These are phyloP conservation scores for Amblyjoppa fuscipennis DNA, from an alignment of 2,888 invertebrate species.

Conservation along the genomic window DNA sequence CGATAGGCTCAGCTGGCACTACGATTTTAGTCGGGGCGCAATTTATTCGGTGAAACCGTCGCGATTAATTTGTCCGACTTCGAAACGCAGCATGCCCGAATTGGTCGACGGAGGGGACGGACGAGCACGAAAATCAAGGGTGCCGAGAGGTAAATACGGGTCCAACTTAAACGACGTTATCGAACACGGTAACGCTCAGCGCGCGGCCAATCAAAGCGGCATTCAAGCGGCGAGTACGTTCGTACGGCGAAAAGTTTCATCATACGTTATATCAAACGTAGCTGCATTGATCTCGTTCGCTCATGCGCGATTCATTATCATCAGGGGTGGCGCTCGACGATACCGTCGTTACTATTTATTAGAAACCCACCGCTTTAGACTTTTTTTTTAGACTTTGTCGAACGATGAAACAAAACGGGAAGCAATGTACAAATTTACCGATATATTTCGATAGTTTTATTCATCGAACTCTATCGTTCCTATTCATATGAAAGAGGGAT, in stretches of 20 bases:
- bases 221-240: conserved; percentile 59
- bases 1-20: not conserved
- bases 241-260: conserved; percentile 50
- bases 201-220: conserved; percentile 65
- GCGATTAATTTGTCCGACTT: not conserved
- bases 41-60: not conserved
- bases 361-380: too few relatives aligned
- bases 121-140: conserved; percentile 61
- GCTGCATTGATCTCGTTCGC: not conserved
- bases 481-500: too few relatives aligned
- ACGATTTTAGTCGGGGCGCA: not conserved
- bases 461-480: too few relatives aligned
- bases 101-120: conserved; percentile 6
- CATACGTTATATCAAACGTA: conserved; percentile 18
- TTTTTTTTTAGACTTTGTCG: too few relatives aligned
- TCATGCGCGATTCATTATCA: too few relatives aligned
- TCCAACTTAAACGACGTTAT: conserved; percentile 60
- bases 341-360: too few relatives aligned
- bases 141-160: conserved; percentile 22
- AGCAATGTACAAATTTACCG: too few relatives aligned
- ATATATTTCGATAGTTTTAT: too few relatives aligned
- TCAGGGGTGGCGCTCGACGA: too few relatives aligned
- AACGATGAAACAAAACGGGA: not conserved
- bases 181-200: conserved; percentile 42
- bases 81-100: not conserved